phyloP scores from a whole-genome alignment of 2,113 vertebrate species.

The Mixornis gularis region DNA sequence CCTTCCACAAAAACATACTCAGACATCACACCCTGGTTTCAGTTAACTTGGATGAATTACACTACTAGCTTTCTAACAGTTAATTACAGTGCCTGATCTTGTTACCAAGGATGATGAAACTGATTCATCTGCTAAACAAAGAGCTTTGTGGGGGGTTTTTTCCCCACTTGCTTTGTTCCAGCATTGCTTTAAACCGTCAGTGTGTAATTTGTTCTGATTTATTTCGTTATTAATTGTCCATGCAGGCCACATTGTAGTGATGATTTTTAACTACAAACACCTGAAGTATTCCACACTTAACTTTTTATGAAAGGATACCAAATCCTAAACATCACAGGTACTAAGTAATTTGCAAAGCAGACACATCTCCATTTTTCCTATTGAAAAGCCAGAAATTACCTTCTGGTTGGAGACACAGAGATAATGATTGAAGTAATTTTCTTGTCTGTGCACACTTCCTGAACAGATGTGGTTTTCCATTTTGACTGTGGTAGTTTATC shows the following conservation, averaged over 20 bases:
- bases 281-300: neutral
- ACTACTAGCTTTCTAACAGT: neutral
- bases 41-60: slow-evolving; percentile 34
- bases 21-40: neutral
- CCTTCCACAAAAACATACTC: neutral
- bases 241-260: neutral
- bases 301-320: neutral
- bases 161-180: neutral
- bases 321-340: neutral
- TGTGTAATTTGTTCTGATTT: slow-evolving; percentile 2
- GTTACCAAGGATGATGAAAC: slow-evolving; percentile 36
- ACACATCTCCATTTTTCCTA: slow-evolving; percentile 8
- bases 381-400: slow-evolving; percentile 4
- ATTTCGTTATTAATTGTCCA: neutral
- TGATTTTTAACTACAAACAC: neutral
- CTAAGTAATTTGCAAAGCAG: neutral
- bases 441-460: slow-evolving; percentile 5
- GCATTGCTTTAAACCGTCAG: neutral
- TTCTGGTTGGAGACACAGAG: neutral
- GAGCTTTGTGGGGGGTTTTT: neutral
- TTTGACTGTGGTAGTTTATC: slow-evolving; percentile 14
- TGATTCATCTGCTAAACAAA: slow-evolving; percentile 4
- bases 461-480: slow-evolving; percentile 15
- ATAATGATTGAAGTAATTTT: slow-evolving; percentile 44
- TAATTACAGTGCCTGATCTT: slow-evolving; percentile 28